Evolutionary conservation across 2,113 vertebrate genomes (phyloP), one percentile per base, ranked within the genome.

Genomic region (Urocolius indicus): DNA sequence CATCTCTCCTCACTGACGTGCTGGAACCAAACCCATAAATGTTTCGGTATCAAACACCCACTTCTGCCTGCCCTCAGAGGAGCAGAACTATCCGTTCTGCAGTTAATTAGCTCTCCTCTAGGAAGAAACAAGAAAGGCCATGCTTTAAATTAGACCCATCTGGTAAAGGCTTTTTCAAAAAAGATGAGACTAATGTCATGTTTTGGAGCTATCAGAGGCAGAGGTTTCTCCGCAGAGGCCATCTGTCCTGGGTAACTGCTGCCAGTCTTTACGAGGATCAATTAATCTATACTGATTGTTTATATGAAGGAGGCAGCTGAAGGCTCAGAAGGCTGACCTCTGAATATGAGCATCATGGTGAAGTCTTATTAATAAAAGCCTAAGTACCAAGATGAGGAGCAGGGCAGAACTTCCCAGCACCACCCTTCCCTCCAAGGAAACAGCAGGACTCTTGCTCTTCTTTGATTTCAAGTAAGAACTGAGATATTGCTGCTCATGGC

Each of bases 141-240:
- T 1, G 75, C 26, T 85, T 66, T 58, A 66, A 93, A 69, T 85
- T 45, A 89, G 49, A 73, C 63, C 58, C 78, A 51, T 67, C 38
- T 87, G 91, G 62, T 38, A 67, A 76, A 90, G 75, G 58, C 22
- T 85, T 87, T 82, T 62, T 38, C 79, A 74, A 69, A 41, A 58
- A 84, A 59, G 58, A 26, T 21, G 41, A 66, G 49, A 36, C 49
- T 17, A 58, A 6, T 48, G 41, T 24, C 87, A 54, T 46, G 55
- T 16, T 92, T 14, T 58, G 87, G 57, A 90, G 71, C 66, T 55
- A 30, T 43, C 43, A 38, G 62, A 89, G 30, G 3, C 68, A 61
- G 68, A 78, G 69, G 59, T 80, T 88, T 75, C 84, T 68, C 67
- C 80, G 87, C 54, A 75, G 83, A 83, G 48, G 51, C 88, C 88